These are phyloP conservation scores for Passer domesticus DNA, from an alignment of 2,113 vertebrate species.

Conservation along the genomic window DNA sequence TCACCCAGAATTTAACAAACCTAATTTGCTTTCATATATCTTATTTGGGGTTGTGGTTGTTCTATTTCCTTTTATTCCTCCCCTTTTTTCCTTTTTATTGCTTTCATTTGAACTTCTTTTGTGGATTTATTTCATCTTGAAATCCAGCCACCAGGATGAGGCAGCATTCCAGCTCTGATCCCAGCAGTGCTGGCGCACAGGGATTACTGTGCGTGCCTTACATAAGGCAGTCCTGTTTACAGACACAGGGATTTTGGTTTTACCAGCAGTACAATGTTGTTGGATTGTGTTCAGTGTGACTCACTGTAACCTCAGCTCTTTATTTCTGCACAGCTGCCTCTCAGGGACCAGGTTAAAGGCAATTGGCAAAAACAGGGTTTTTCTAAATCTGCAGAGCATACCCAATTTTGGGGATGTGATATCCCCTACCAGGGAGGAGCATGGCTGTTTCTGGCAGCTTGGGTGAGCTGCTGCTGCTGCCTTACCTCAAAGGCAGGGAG, in stretches of 20 bases:
- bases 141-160: neutral
- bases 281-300: constrained; percentile 23
- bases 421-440: neutral
- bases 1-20: neutral
- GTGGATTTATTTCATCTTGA: neutral
- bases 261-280: neutral
- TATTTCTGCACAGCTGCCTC: neutral
- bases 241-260: neutral
- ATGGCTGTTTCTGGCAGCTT: neutral
- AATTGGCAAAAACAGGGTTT: neutral
- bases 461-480: neutral
- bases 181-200: neutral
- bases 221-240: constrained; percentile 13
- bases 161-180: neutral
- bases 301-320: constrained; percentile 19
- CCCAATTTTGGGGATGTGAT: neutral
- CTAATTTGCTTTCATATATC: neutral
- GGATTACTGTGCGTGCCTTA: neutral
- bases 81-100: neutral
- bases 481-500: neutral
- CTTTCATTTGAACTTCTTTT: neutral
- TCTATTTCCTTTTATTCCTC: neutral
- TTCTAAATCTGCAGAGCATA: neutral
- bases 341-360: neutral
- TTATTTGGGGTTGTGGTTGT: neutral